Percentiles rank a stretch among this genome's conserved stretches.
These are phyloP conservation scores for Propithecus perrieri DNA, from an alignment of 2,797 vertebrate genomes.

Conservation along the genomic window DNA sequence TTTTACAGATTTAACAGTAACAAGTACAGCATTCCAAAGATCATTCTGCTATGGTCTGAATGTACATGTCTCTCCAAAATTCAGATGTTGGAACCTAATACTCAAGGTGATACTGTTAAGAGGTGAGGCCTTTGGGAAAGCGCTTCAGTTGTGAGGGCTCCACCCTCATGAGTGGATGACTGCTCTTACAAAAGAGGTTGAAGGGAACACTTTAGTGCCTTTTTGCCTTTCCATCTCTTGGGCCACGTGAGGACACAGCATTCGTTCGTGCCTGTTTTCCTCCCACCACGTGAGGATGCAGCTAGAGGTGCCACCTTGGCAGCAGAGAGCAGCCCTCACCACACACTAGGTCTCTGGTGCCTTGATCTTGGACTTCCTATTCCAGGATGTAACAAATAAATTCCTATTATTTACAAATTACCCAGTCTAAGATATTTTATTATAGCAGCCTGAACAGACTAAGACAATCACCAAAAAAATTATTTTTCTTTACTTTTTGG, in stretches of 20 bases:
- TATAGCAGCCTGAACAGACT: not conserved
- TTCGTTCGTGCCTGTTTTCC: not conserved
- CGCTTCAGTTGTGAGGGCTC: not conserved
- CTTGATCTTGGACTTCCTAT: not conserved
- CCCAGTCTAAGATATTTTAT: not conserved
- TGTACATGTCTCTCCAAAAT: not conserved
- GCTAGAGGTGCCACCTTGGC: not conserved
- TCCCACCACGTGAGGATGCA: not conserved
- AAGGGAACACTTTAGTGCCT: not conserved
- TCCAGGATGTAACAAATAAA: not conserved
- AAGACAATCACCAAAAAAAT: not conserved
- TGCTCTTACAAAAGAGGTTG: too few relatives aligned
- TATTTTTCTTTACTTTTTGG: not conserved
- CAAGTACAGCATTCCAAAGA: not conserved
- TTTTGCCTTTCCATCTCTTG: not conserved
- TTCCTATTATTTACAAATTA: not conserved
- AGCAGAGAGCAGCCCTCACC: not conserved
- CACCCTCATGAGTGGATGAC: not conserved
- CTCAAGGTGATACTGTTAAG: not conserved
- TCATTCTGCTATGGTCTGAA: not conserved
- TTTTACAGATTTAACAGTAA: not conserved
- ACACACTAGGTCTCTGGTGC: not conserved
- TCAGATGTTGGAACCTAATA: not conserved
- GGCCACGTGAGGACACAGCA: not conserved
- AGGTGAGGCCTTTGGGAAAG: not conserved